Evolutionary conservation across 2,888 invertebrate genomes (phyloP).

Genomic region (Oegoconia quadripuncta): DNA sequence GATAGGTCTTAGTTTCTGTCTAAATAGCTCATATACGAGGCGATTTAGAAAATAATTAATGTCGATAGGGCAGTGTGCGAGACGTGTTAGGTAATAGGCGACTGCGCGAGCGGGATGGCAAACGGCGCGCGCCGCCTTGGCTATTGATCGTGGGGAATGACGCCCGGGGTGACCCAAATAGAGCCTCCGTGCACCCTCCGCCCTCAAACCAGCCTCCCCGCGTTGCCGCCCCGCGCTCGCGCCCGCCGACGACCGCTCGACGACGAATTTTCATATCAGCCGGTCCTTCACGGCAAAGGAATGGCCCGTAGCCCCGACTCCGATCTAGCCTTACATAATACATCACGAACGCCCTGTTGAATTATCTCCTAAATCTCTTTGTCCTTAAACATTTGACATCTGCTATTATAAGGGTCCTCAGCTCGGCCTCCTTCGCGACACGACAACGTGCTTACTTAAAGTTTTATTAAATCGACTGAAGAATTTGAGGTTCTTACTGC

Average conservation of each 20-base stretch:
- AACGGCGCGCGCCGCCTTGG: constrained; percentile 69
- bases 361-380: constrained; percentile 49
- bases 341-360: constrained; percentile 41
- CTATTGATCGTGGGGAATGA: constrained; percentile 75
- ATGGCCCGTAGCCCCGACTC: constrained; percentile 54
- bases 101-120: constrained; percentile 53
- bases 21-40: constrained; percentile 48
- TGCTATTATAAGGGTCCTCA: constrained; percentile 10
- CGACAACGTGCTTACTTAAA: constrained; percentile 14
- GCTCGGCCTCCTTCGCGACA: constrained; percentile 7
- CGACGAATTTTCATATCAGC: constrained; percentile 77
- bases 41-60: constrained; percentile 68
- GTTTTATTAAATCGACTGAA: constrained; percentile 23
- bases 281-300: constrained; percentile 62
- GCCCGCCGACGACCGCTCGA: constrained; percentile 55
- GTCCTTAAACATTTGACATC: constrained; percentile 31
- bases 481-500: constrained; percentile 23
- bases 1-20: constrained; percentile 34
- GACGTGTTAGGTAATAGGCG: constrained; percentile 70
- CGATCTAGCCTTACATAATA: constrained; percentile 63
- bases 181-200: constrained; percentile 66
- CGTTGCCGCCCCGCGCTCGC: constrained; percentile 34
- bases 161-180: constrained; percentile 80
- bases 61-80: constrained; percentile 64
- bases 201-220: constrained; percentile 45